Percentiles rank a stretch among this genome's conserved stretches.
phyloP scores from a whole-genome alignment of 1,140 invertebrate genomes.

The Papilio xuthus region DNA sequence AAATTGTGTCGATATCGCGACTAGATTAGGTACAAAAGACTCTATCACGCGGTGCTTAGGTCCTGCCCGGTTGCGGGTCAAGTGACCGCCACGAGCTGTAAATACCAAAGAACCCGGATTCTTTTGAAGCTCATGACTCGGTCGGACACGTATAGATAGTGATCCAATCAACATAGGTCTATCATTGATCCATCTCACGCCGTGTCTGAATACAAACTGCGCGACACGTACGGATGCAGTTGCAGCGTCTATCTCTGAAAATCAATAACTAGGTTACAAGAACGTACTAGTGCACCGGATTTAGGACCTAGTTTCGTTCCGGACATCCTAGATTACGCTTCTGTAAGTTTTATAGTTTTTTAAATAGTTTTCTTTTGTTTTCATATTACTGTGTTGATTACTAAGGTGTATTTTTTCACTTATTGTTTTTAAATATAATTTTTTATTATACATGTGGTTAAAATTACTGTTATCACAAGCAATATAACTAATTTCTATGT shows the following conservation, averaged over 20 bases:
- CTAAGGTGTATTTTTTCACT: too few species aligned
- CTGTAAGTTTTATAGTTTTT: neutral
- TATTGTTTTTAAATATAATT: neutral
- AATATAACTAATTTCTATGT: too few species aligned
- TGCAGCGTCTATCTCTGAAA: constrained; percentile 25
- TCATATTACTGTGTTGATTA: neutral
- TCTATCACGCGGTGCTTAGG: neutral
- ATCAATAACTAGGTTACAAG: constrained; percentile 38
- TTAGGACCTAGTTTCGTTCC: constrained; percentile 1
- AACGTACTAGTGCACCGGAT: constrained; percentile 15
- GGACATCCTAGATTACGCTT: constrained; percentile 7
- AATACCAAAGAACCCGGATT: neutral
- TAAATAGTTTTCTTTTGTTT: neutral
- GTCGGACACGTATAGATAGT: neutral
- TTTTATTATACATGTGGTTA: neutral
- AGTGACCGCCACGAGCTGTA: neutral
- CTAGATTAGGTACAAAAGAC: neutral
- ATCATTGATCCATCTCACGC: neutral
- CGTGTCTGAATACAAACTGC: neutral
- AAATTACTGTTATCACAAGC: too few species aligned
- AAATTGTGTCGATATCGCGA: neutral
- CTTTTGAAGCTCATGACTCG: neutral
- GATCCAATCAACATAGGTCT: too few species aligned
- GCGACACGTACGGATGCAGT: constrained; percentile 31
- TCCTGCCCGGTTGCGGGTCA: neutral